Percentiles rank a stretch among this genome's conserved stretches.
Conservation (phyloP, 37 sponge, comb jelly and placozoan genomes). For the Bolinopsis microptera region DNA sequence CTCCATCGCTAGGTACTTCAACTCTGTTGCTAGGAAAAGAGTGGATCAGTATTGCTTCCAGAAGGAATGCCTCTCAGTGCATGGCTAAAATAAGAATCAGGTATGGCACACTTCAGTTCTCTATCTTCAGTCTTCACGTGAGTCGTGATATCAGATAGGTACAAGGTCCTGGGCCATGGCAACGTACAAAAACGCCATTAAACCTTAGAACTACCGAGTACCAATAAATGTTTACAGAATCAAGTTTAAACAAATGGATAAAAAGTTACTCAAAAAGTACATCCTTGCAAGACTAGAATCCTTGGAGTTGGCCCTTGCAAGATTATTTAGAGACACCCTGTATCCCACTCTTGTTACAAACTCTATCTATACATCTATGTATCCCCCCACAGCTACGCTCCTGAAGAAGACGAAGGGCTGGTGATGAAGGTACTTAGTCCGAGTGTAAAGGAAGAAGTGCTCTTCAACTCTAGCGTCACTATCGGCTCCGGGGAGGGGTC, state of each 20-base stretch:
- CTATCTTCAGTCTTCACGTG: neutral
- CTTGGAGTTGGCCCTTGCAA: too few species aligned
- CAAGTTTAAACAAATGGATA: too few species aligned
- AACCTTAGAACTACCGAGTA: too few species aligned
- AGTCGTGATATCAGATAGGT: neutral
- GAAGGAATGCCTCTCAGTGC: conserved; percentile 56
- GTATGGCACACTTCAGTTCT: too few species aligned
- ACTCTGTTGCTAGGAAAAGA: conserved; percentile 21
- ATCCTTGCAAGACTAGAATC: too few species aligned
- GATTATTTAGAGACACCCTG: too few species aligned
- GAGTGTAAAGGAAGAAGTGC: neutral
- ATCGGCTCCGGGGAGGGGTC: conserved; percentile 55
- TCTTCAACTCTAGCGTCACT: neutral
- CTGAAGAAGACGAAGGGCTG: neutral
- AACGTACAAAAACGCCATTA: too few species aligned
- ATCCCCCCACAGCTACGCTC: neutral
- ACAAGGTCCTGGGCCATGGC: too few species aligned
- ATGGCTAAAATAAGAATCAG: conserved; percentile 12
- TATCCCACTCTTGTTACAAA: too few species aligned
- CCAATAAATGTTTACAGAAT: too few species aligned
- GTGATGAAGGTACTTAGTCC: neutral
- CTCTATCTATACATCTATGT: too few species aligned
- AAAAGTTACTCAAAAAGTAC: too few species aligned
- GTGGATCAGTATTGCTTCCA: conserved; percentile 62
- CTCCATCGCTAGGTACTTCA: neutral